Conservation (phyloP, 2,888 invertebrate species). For the Troides helena region DNA sequence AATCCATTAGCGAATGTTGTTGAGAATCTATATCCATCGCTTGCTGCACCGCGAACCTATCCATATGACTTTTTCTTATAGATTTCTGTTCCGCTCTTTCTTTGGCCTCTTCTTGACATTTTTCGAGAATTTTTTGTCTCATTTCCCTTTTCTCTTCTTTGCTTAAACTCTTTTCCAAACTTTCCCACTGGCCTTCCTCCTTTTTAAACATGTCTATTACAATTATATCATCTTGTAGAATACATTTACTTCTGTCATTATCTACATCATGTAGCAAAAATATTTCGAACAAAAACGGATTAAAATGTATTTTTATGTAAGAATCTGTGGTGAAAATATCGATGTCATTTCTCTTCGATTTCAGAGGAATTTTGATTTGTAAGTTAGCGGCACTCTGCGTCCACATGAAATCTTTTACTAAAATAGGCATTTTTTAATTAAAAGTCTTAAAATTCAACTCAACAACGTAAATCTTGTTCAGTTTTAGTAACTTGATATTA, state of each 20-base stretch:
- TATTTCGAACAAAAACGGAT: slow-evolving; percentile 87
- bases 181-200: slow-evolving; percentile 78
- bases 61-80: slow-evolving; percentile 76
- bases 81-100: slow-evolving; percentile 74
- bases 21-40: slow-evolving; percentile 73
- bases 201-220: slow-evolving; percentile 84
- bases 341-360: slow-evolving; percentile 82
- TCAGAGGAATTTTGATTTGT: slow-evolving; percentile 83
- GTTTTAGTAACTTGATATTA: not conserved
- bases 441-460: not conserved
- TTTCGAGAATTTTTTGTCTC: slow-evolving; percentile 79
- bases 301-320: slow-evolving; percentile 87
- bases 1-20: slow-evolving; percentile 82
- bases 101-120: slow-evolving; percentile 78
- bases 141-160: slow-evolving; percentile 79
- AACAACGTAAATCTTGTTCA: too few species aligned
- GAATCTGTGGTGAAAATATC: slow-evolving; percentile 85
- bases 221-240: slow-evolving; percentile 81
- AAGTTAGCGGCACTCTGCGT: slow-evolving; percentile 83
- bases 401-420: slow-evolving; percentile 89
- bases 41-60: slow-evolving; percentile 74
- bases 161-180: slow-evolving; percentile 76
- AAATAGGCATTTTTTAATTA: slow-evolving; percentile 81
- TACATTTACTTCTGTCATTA: slow-evolving; percentile 82
- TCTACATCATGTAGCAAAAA: slow-evolving; percentile 83